A percentile compares a stretch with the other conserved stretches of the same genome.
These are phyloP conservation scores for Oncorhynchus nerka DNA, from an alignment of 2,113 vertebrate species.

Conservation along the genomic window DNA sequence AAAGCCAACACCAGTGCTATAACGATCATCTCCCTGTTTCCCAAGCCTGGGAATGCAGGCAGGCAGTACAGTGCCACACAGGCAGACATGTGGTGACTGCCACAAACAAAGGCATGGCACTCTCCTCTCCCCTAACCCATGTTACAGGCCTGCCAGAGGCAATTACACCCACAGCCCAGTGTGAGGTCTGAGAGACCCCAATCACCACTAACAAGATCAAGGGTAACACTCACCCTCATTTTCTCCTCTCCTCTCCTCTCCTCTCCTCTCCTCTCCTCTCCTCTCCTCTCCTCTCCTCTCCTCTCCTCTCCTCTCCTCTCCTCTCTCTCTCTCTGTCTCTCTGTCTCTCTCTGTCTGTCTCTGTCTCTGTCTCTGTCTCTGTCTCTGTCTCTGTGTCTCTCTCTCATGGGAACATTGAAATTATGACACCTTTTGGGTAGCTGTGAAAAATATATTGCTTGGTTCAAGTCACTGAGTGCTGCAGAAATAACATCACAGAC, in stretches of 20 bases:
- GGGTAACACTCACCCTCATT: conserved; percentile 47
- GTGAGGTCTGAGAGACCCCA: conserved; percentile 75
- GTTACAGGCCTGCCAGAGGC: conserved; percentile 68
- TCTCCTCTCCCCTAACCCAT: conserved; percentile 49
- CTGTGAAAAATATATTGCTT: conserved; percentile 59
- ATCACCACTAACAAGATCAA: conserved; percentile 75
- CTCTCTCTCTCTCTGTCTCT: neutral
- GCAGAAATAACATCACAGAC: conserved; percentile 52
- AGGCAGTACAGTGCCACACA: conserved; percentile 65
- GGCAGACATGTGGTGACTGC: conserved; percentile 71
- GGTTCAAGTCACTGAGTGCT: conserved; percentile 44
- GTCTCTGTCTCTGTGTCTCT: neutral
- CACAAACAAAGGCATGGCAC: conserved; percentile 71
- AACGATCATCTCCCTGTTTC: conserved; percentile 75
- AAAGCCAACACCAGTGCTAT: conserved; percentile 75
- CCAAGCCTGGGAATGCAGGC: conserved; percentile 53
- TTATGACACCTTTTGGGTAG: conserved; percentile 66
- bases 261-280: neutral
- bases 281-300: conserved; percentile 9
- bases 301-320: neutral
- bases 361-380: neutral
- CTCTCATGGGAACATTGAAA: conserved; percentile 48
- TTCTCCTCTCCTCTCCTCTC: neutral
- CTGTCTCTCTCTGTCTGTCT: neutral
- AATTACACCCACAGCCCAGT: conserved; percentile 74